phyloP scores from a whole-genome alignment of 2,113 vertebrate genomes.

The Pseudolaguvia tuberculata region DNA sequence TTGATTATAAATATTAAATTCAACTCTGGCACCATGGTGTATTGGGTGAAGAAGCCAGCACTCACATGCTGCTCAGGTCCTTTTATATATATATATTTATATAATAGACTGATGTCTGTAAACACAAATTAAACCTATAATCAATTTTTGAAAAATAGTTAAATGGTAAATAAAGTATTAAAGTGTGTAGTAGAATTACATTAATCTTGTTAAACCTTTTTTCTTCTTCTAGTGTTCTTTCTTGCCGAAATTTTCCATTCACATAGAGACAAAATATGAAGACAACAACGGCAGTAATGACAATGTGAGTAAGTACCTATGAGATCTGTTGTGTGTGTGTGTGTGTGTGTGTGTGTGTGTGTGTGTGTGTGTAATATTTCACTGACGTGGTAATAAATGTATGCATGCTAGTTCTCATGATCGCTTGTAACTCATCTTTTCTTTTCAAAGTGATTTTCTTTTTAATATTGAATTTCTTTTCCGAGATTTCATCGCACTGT shows the following conservation, averaged over 20 bases:
- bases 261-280: conserved; percentile 90
- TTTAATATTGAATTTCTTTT: neutral
- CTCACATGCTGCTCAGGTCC: no score
- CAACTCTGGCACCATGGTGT: no score
- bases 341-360: conserved; percentile 5
- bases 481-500: neutral
- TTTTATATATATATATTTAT: neutral
- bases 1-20: no score
- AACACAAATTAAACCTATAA: neutral
- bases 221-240: conserved; percentile 77
- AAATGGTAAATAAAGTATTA: neutral
- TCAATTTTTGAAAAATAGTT: neutral
- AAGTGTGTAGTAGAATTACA: neutral
- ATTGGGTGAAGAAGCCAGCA: no score
- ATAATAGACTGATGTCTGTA: neutral
- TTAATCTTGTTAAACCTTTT: neutral
- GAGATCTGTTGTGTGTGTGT: conserved; percentile 6
- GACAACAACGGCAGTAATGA: conserved; percentile 87
- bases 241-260: conserved; percentile 89
- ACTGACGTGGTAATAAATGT: neutral
- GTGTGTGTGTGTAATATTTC: neutral
- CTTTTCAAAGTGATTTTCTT: neutral
- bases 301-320: conserved; percentile 68
- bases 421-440: neutral
- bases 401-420: neutral